Evolutionary conservation across 2,888 invertebrate species (phyloP), one percentile per base, ranked within the genome.

Genomic region (Ennomos fuscantarius): DNA sequence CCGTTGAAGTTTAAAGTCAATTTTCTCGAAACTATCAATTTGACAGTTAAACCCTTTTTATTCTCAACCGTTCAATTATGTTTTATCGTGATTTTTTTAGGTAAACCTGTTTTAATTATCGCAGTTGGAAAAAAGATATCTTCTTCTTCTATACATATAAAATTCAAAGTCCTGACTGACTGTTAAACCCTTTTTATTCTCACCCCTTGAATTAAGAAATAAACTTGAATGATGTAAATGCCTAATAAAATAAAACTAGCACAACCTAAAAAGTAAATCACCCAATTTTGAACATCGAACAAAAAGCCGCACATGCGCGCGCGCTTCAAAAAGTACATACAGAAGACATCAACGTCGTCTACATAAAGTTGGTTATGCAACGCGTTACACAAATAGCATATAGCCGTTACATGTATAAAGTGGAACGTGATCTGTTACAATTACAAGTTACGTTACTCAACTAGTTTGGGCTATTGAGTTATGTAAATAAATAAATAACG

Each of bases 301-400:
- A 51, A 42, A 54, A 13, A 40, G 9, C 31, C 3, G 49, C 49
- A 57, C 53, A 12, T 51, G 68, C 65, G 68, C 66, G 61, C 39
- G 54, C 60, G 52, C 33, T 31, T 54, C 46, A 48, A 58, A 62
- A 55, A 50, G 13, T n/a, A 15, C 55, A 59, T 69, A 63, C 46
- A 74, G 78, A 81, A 82, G 82, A 82, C 77, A 72, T 81, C 78
- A 78, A 81, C 82, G 80, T 62, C 60, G 32, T 51, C 56, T 57
- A 50, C 56, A 59, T 52, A 57, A 59, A 56, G 55, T 15, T 43
- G 3, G 50, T 71, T 71, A 55, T 50, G 65, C 50, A 68, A 72
- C 60, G 24, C 32, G 60, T 68, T 69, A 68, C 65, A 69, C 66
- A 66, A 62, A 65, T 34, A 39, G 33, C 44, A 12, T 45, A 49